Conservation (phyloP, 2,888 invertebrate species). For the Adelognathus sp. region DNA sequence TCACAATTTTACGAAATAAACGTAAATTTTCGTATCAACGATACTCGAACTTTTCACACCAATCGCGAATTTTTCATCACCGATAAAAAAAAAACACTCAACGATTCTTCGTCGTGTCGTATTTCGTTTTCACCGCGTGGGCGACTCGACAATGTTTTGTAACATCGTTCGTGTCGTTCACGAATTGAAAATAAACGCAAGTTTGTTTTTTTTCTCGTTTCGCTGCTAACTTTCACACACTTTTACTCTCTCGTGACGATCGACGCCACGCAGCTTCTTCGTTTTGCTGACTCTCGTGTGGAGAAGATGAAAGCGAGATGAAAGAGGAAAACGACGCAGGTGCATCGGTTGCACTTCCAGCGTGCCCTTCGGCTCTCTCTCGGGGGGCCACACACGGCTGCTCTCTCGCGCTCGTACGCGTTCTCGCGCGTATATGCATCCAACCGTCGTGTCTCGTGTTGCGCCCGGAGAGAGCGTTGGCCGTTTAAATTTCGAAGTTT, state of each 20-base stretch:
- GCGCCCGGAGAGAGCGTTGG: not conserved
- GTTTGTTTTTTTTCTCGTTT: not conserved
- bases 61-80: not conserved
- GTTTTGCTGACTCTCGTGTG: too few relatives aligned
- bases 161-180: not conserved
- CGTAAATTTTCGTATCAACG: not conserved
- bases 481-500: conserved; percentile 24
- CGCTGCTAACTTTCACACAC: not conserved
- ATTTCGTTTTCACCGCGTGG: not conserved
- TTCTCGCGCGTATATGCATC: conserved; percentile 4
- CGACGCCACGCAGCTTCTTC: not conserved
- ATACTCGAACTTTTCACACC: not conserved
- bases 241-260: not conserved
- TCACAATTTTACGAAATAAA: not conserved
- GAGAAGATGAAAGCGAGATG: too few relatives aligned
- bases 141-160: not conserved
- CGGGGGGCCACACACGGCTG: not conserved
- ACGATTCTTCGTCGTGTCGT: not conserved
- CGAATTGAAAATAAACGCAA: not conserved
- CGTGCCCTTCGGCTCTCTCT: not conserved
- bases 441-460: conserved; percentile 27
- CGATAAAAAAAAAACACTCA: not conserved
- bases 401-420: not conserved
- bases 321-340: not conserved
- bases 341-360: not conserved